These are phyloP conservation scores for Synanthedon andrenaeformis DNA, from an alignment of 2,888 invertebrate species.

Conservation along the genomic window DNA sequence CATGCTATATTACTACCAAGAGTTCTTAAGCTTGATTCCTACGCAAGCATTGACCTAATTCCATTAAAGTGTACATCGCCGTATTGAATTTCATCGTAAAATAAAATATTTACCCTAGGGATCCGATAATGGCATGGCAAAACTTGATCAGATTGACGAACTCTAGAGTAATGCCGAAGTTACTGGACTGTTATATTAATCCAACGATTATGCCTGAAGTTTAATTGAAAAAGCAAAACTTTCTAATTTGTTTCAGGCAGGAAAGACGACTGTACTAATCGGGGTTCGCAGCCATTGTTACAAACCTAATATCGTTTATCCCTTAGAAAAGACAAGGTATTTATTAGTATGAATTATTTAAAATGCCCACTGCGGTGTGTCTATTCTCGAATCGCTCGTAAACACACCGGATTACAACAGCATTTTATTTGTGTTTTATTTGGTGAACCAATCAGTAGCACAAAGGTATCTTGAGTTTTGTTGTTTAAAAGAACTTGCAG, in stretches of 20 bases:
- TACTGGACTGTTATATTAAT: conserved; percentile 26
- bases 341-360: no score
- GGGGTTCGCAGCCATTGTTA: neutral
- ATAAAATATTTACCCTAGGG: neutral
- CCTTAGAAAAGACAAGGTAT: no score
- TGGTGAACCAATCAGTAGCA: no score
- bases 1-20: no score
- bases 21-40: no score
- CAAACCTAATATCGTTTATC: neutral
- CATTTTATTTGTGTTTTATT: no score
- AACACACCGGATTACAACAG: no score
- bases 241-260: conserved; percentile 32
- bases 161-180: conserved; percentile 27
- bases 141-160: conserved; percentile 31
- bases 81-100: neutral
- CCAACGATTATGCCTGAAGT: conserved; percentile 41
- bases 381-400: no score
- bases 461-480: no score
- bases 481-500: no score
- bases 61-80: neutral
- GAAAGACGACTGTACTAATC: conserved; percentile 9
- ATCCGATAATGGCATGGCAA: conserved; percentile 8
- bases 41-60: neutral
- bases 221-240: conserved; percentile 41
- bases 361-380: no score